Percentiles rank a stretch among this genome's conserved stretches.
Evolutionary conservation across 2,888 invertebrate species (phyloP).

Genomic region (Cabera pusaria): DNA sequence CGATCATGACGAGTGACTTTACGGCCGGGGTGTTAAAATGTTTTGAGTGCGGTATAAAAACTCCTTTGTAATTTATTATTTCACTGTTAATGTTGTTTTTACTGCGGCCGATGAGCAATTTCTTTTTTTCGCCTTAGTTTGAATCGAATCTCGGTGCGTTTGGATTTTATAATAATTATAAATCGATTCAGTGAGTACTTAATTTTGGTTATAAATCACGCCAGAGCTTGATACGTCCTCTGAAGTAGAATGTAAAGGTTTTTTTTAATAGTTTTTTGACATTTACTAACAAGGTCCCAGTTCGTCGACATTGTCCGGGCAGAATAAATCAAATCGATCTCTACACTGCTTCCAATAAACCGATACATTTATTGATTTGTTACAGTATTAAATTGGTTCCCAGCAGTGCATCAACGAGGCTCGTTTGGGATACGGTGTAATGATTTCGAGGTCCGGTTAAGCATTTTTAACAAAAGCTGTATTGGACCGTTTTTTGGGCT

Average conservation of each 20-base stretch:
- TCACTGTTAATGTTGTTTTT: slow-evolving; percentile 45
- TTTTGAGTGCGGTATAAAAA: slow-evolving; percentile 54
- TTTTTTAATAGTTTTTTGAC: slow-evolving; percentile 64
- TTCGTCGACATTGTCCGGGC: slow-evolving; percentile 64
- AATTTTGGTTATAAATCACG: slow-evolving; percentile 20
- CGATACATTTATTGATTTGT: slow-evolving; percentile 83
- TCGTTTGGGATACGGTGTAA: slow-evolving; percentile 57
- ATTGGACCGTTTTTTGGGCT: slow-evolving; percentile 46
- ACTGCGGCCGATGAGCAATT: slow-evolving; percentile 27
- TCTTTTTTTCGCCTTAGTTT: slow-evolving; percentile 20
- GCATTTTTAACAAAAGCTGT: slow-evolving; percentile 46
- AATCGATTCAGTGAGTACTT: slow-evolving; percentile 21
- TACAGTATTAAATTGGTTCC: slow-evolving; percentile 82
- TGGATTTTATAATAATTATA: slow-evolving; percentile 21
- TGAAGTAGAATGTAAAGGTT: slow-evolving; percentile 34
- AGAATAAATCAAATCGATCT: slow-evolving; percentile 81
- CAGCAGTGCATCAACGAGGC: slow-evolving; percentile 69
- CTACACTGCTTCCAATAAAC: slow-evolving; percentile 81
- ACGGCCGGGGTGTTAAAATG: slow-evolving; percentile 58
- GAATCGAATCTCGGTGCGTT: slow-evolving; percentile 12
- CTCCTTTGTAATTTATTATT: slow-evolving; percentile 51
- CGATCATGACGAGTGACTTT: slow-evolving; percentile 66
- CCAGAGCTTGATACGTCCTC: slow-evolving; percentile 14
- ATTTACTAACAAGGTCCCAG: slow-evolving; percentile 79
- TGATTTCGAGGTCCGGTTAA: slow-evolving; percentile 48